These are phyloP conservation scores for Apostichopus californicus DNA, from an alignment of 35 echinoderm and acorn worm genomes.

Conservation along the genomic window DNA sequence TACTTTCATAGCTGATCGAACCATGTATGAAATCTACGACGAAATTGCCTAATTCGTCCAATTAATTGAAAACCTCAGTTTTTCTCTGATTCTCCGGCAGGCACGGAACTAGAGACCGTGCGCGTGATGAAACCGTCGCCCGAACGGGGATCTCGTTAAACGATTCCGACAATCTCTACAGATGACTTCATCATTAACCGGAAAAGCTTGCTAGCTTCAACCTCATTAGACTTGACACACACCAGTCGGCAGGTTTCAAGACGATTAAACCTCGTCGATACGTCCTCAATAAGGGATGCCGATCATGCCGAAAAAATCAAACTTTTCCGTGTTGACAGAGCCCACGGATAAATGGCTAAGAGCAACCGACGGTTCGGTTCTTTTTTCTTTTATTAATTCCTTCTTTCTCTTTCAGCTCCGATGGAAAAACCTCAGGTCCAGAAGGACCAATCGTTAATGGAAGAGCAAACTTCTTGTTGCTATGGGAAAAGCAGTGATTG, in stretches of 20 bases:
- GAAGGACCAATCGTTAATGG: background rate
- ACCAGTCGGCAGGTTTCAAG: slow-evolving; percentile 18
- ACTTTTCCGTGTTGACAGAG: too few relatives aligned
- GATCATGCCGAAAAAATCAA: too few relatives aligned
- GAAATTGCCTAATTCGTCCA: too few relatives aligned
- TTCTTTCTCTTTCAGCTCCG: too few relatives aligned
- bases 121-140: background rate
- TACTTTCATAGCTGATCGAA: too few relatives aligned
- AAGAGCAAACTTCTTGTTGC: background rate
- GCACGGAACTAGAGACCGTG: background rate
- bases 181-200: slow-evolving; percentile 16
- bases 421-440: background rate
- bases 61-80: background rate
- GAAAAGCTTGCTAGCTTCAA: background rate
- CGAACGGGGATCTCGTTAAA: background rate
- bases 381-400: background rate
- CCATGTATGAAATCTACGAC: too few relatives aligned
- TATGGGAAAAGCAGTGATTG: too few relatives aligned
- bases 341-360: background rate
- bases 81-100: background rate
- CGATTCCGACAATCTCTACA: slow-evolving; percentile 15
- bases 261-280: background rate
- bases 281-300: too few relatives aligned
- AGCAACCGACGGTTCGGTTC: background rate
- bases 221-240: slow-evolving; percentile 19